Percentiles rank a stretch among this genome's conserved stretches.
Evolutionary conservation across 2,797 vertebrate species (phyloP).

Genomic region (Xenopus petersii): DNA sequence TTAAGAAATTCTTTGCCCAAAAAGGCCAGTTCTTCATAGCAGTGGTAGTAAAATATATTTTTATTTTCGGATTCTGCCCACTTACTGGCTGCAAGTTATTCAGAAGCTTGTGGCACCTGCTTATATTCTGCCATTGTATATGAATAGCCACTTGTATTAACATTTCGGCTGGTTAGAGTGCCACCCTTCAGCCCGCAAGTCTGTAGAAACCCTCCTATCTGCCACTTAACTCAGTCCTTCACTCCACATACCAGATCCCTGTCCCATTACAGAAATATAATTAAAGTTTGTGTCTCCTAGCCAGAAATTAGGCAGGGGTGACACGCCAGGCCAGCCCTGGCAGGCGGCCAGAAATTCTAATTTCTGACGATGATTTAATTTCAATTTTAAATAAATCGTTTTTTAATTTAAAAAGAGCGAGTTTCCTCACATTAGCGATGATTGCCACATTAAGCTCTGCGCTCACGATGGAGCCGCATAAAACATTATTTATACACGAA

Average conservation of each 20-base stretch:
- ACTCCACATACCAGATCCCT: conserved; percentile 35
- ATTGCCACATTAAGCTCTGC: conserved; percentile 81
- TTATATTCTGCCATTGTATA: too few species aligned
- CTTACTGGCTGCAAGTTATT: too few species aligned
- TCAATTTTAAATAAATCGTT: conserved; percentile 97
- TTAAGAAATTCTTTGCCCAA: too few species aligned
- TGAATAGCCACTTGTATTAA: too few species aligned
- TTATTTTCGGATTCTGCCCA: too few species aligned
- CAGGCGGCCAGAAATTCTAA: conserved; percentile 93
- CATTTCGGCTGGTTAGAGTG: neutral
- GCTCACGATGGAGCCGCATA: conserved; percentile 85
- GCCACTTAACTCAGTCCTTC: conserved; percentile 14
- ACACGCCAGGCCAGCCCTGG: conserved; percentile 64
- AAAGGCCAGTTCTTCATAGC: too few species aligned
- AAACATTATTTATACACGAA: conserved; percentile 83
- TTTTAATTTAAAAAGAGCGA: conserved; percentile 98
- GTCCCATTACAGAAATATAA: conserved; percentile 62
- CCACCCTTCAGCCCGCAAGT: neutral
- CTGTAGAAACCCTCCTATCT: conserved; percentile 7
- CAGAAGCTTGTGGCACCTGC: too few species aligned
- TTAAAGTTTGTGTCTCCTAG: conserved; percentile 87
- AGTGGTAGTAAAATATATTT: too few species aligned
- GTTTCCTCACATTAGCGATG: conserved; percentile 85
- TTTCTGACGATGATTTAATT: conserved; percentile 98
- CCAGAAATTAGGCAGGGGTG: conserved; percentile 68